These are phyloP conservation scores for Xestia xanthographa DNA, from an alignment of 2,888 invertebrate genomes.

Conservation along the genomic window DNA sequence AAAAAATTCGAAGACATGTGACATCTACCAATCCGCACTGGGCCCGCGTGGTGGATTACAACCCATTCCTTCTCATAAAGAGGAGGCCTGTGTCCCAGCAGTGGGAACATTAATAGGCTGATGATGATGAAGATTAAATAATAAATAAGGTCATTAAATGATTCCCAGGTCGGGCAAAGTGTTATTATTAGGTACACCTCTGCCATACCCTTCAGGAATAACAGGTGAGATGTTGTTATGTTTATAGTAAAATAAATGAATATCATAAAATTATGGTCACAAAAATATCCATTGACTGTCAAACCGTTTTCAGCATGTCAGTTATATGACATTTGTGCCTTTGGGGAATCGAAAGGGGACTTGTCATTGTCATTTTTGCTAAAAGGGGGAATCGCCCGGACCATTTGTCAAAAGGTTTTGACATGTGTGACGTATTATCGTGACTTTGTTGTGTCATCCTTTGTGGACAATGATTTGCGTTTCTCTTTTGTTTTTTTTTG, in stretches of 20 bases:
- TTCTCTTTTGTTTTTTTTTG: constrained; percentile 19
- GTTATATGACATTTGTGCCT: constrained; percentile 30
- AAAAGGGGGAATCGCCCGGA: constrained; percentile 18
- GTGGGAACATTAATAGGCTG: no score
- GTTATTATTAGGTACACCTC: no score
- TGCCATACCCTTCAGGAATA: no score
- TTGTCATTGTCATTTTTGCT: constrained; percentile 18
- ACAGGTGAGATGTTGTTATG: no score
- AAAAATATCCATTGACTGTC: constrained; percentile 18
- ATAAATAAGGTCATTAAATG: no score
- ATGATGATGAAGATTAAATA: no score
- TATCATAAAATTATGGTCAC: constrained; percentile 6
- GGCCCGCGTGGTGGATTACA: no score
- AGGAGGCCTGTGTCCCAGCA: no score
- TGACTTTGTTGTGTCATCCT: constrained; percentile 25
- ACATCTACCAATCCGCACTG: no score
- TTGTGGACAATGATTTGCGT: constrained; percentile 25
- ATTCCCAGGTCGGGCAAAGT: no score
- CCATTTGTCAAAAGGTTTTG: constrained; percentile 42
- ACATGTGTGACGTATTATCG: constrained; percentile 28
- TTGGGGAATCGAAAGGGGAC: constrained; percentile 11
- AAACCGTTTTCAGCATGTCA: constrained; percentile 19
- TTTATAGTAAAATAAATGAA: neutral
- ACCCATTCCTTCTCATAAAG: no score
- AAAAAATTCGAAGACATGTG: no score